Base-by-base conservation (phyloP, 1,140 invertebrate species). In the Lethocerus indicus region DNA sequence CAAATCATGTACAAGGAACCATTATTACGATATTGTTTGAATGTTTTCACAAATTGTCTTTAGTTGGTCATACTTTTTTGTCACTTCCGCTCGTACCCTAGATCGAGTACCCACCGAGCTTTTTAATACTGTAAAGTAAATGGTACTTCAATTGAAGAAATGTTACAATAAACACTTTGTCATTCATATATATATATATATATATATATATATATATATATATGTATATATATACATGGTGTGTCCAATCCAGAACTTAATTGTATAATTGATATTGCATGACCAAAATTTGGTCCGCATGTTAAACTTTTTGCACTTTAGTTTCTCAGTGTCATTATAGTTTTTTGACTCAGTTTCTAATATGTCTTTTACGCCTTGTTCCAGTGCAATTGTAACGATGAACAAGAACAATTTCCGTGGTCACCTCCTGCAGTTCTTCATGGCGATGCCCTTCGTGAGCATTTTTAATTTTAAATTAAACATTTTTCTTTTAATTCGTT, bases 321-420 rank as follows among this genome's bases (percentile, higher is more conserved):
- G 9, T 12, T 12, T 16, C 29, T 12, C 16, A 9, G 29, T 32
- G 16, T 12, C 29, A 32, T 12, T 16, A 32, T 12, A 32, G 9
- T 12, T 16, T 32, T 32, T 32, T 32, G 9, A 9, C 9, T 32
- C 16, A 32, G 29, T 32, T 9, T 32, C 16, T 16, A 9, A 23
- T 1, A 41, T 44, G 57, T 48, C 56, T 51, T 62, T 66, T 62
- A 56, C 14, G 12, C 13, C 23, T 21, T 59, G 55, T 79, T 74
- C 64, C 67, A 91, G 91, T 67, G 80, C 91, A 1, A 95, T 97
- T 53, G 89, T 98, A 58, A 81, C 83, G 53, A 86, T 87, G 74
- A 77, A 94, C 64, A 72, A 71, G 55, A 58, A 65, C 18, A 67
- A 81, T 39, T 96, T 95, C 64, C 80, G 74, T 59, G 74, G 70